Percentiles rank a stretch among this genome's conserved stretches.
These are phyloP conservation scores for Argyrosomus japonicus DNA, from an alignment of 2,113 vertebrate species.

Conservation along the genomic window DNA sequence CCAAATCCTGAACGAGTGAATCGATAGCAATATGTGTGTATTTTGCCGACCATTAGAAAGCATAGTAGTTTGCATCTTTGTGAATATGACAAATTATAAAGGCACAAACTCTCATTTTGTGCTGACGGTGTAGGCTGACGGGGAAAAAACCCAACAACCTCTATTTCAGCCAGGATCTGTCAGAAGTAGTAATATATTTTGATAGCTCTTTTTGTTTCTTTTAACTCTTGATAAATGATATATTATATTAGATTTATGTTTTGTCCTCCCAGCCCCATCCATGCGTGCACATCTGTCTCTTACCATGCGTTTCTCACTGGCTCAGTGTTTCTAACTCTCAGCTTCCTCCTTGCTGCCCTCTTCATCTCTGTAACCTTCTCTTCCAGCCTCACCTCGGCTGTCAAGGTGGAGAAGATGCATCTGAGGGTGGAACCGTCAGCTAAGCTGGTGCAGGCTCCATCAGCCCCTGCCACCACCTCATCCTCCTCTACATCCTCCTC, in stretches of 20 bases:
- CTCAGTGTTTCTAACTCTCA: conserved; percentile 75
- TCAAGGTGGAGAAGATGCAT: conserved; percentile 97
- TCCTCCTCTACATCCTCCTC: conserved; percentile 90
- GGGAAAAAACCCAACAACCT: no score
- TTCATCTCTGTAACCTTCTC: conserved; percentile 78
- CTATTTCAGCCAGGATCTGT: background rate
- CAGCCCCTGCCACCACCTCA: conserved; percentile 88
- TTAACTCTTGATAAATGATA: conserved; percentile 27
- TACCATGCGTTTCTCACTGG: conserved; percentile 63
- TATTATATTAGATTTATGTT: conserved; percentile 55
- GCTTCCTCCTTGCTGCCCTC: conserved; percentile 71
- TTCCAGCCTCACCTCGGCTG: conserved; percentile 91
- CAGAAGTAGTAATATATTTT: background rate
- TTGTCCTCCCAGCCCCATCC: conserved; percentile 70
- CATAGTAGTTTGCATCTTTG: no score
- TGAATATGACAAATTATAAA: no score
- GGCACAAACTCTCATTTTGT: no score
- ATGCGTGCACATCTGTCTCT: conserved; percentile 68
- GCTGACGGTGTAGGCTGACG: no score
- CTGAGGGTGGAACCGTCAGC: conserved; percentile 91
- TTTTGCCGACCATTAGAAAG: no score
- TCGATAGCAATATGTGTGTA: no score
- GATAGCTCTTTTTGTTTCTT: background rate
- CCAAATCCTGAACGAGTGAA: background rate
- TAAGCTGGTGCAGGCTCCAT: conserved; percentile 89